Evolutionary conservation across 1,140 invertebrate species (phyloP), one percentile per base, ranked within the genome.

Genomic region (Berghia stephanieae): DNA sequence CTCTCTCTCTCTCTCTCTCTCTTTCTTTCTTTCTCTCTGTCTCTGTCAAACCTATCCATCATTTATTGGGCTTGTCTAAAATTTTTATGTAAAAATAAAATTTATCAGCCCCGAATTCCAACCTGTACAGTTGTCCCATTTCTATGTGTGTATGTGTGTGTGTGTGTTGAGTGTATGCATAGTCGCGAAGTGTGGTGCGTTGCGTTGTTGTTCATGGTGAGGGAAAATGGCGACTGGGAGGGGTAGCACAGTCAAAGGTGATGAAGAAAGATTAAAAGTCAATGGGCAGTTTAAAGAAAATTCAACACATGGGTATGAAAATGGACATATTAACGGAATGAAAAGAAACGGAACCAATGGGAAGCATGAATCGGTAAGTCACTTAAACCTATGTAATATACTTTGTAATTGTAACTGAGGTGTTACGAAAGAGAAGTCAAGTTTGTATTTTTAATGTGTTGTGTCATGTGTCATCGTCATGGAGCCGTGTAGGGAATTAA

Each of bases 211-310:
- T 27, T 24, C 27, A 27, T 3, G 36, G 31, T 44, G 16, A 70
- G n/a, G 36, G 60, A 78, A 78, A 36, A 78, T 78, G 77, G 77
- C 77, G 36, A 36, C 77, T n/a, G 72, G 77, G 77, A 78, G 77
- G 77, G 77, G 71, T 72, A 70, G 52, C 34, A 24, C 40, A 46
- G 38, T 31, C 18, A 16, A 63, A 55, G 46, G 44, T n/a, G 71
- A 57, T 38, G 27, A 44, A 27, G 5, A 40, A 42, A 40, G 27
- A 49, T 38, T 24, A 75, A 49, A 42, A 27, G 52, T 55, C 18
- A 1, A 60, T 71, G 2, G 0, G 42, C n/a, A 60, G 49, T 38
- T 38, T 60, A 10, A 57, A 43, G 44, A 71, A 63, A 24, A 60
- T 43, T 13, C 40, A 46, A 2, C 24, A 68, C 40, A 66, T n/a